phyloP scores from a whole-genome alignment of 2,113 vertebrate genomes.

The Meleagris gallopavo region DNA sequence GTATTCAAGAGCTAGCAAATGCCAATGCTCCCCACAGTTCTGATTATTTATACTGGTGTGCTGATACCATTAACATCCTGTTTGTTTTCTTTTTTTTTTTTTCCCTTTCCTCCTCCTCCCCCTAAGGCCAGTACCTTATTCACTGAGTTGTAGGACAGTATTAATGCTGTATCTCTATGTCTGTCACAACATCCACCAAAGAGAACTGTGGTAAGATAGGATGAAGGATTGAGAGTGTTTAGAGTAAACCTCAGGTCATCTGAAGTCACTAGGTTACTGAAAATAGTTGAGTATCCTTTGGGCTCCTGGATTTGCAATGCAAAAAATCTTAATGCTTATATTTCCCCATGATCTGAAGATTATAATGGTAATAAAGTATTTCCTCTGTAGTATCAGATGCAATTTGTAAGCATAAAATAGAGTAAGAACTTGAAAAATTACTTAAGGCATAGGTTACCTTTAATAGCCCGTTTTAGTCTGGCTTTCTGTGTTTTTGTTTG shows the following conservation, averaged over 20 bases:
- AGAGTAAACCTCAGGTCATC: not conserved
- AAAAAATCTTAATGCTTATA: not conserved
- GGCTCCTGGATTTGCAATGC: not conserved
- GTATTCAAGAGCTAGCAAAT: not conserved
- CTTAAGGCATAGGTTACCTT: not conserved
- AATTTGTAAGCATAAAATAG: conserved; percentile 4
- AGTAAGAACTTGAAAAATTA: not conserved
- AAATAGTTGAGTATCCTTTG: not conserved
- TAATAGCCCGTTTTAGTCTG: not conserved
- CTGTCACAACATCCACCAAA: not conserved
- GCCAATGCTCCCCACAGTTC: not conserved
- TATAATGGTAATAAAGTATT: conserved; percentile 22
- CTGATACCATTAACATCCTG: not conserved
- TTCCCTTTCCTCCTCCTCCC: not conserved
- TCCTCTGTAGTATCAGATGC: not conserved
- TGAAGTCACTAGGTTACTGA: not conserved
- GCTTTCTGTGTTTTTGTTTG: not conserved
- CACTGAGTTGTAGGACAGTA: not conserved
- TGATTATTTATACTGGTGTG: not conserved
- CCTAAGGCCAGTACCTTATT: not conserved
- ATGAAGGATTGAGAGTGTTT: not conserved
- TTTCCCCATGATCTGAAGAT: not conserved
- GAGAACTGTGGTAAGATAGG: not conserved
- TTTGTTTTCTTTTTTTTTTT: too few relatives aligned
- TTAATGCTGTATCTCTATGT: not conserved